A percentile compares a stretch with the other conserved stretches of the same genome.
These are phyloP conservation scores for Ectemnius continuus DNA, from an alignment of 2,888 invertebrate genomes.

Conservation along the genomic window DNA sequence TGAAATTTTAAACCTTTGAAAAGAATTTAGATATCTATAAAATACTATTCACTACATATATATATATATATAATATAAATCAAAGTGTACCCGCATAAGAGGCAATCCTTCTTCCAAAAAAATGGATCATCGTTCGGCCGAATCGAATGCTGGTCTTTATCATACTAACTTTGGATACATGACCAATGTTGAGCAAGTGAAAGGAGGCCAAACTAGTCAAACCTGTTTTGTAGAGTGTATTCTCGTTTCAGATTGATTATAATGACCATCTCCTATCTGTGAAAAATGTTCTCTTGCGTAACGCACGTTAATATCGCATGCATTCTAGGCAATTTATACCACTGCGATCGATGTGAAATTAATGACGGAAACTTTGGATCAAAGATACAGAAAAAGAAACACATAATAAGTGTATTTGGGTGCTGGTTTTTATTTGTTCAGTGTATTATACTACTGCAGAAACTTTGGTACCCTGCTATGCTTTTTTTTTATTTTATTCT, in stretches of 20 bases:
- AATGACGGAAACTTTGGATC: too few relatives aligned
- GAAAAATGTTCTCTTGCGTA: background rate
- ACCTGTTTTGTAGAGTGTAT: conserved; percentile 40
- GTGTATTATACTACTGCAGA: too few relatives aligned
- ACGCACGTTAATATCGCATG: background rate
- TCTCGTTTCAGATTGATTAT: background rate
- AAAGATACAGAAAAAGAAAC: too few relatives aligned
- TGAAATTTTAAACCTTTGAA: conserved; percentile 28
- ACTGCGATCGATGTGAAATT: too few relatives aligned
- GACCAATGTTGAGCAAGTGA: conserved; percentile 24
- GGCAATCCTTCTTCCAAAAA: conserved; percentile 30
- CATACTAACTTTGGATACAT: background rate
- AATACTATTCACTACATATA: conserved; percentile 5
- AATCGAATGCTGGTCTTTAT: background rate
- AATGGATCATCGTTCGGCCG: conserved; percentile 24
- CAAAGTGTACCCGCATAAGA: background rate
- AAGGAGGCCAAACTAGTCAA: conserved; percentile 51
- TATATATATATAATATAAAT: background rate
- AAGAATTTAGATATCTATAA: background rate
- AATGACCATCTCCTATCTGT: background rate
- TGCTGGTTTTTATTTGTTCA: too few relatives aligned
- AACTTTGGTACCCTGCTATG: too few relatives aligned
- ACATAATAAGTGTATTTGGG: too few relatives aligned
- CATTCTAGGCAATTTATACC: too few relatives aligned
- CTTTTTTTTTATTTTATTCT: too few relatives aligned